Percentiles rank a stretch among this genome's conserved stretches.
These are phyloP conservation scores for Trachelus stipa DNA, from an alignment of 2,888 invertebrate species.

Conservation along the genomic window DNA sequence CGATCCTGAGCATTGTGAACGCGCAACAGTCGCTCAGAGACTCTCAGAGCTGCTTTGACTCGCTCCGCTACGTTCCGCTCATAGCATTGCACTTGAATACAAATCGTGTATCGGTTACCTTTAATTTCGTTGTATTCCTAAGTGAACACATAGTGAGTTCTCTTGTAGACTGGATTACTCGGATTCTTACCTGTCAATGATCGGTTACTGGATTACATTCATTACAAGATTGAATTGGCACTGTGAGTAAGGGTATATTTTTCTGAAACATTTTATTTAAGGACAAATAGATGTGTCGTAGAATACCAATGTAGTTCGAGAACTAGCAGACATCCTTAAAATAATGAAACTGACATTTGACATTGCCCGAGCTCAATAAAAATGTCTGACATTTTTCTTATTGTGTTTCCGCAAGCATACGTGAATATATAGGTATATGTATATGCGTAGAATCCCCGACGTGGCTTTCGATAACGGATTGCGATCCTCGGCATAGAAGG, in stretches of 20 bases:
- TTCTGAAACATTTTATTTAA: neutral
- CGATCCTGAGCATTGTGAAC: neutral
- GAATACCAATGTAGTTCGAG: neutral
- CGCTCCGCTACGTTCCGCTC: neutral
- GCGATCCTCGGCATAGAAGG: neutral
- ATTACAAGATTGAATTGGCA: neutral
- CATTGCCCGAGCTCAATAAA: neutral
- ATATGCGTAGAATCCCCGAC: neutral
- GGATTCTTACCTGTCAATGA: neutral
- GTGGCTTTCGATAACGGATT: neutral
- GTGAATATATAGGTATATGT: neutral
- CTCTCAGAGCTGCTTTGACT: neutral
- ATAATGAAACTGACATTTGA: neutral
- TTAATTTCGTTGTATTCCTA: neutral
- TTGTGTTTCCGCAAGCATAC: neutral
- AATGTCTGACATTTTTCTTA: too few species aligned
- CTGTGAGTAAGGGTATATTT: neutral
- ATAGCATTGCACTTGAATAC: neutral
- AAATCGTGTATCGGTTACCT: neutral
- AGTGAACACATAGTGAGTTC: neutral
- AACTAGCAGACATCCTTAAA: neutral
- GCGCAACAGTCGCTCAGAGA: neutral
- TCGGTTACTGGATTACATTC: neutral
- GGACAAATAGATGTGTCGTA: neutral
- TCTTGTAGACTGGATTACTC: neutral